phyloP scores from a whole-genome alignment of 2,888 invertebrate genomes.

The Ophion ellenae region DNA sequence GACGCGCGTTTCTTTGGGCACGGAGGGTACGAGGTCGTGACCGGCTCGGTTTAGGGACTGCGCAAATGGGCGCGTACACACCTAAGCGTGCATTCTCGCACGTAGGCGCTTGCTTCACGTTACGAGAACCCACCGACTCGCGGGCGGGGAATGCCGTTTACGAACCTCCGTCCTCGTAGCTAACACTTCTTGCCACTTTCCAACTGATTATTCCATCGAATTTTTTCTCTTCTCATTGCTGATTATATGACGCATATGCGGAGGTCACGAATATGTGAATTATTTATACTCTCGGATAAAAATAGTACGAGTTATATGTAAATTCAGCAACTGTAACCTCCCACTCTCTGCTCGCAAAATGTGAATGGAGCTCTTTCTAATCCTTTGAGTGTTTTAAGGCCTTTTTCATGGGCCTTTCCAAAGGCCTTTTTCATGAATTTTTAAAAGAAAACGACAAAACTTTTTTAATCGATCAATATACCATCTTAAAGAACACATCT shows the following conservation, averaged over 20 bases:
- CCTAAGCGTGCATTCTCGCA: constrained; percentile 53
- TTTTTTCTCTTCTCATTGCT: background rate
- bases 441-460: no score
- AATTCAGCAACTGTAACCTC: no score
- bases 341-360: no score
- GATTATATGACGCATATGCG: background rate
- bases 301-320: no score
- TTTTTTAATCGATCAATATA: no score
- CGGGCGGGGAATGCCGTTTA: background rate
- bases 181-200: background rate
- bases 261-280: background rate
- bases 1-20: background rate
- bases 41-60: constrained; percentile 45
- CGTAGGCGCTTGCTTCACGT: constrained; percentile 52
- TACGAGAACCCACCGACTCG: constrained; percentile 8
- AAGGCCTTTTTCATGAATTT: no score
- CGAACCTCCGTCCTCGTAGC: background rate
- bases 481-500: no score
- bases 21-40: constrained; percentile 50
- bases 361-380: no score
- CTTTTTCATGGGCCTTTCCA: no score
- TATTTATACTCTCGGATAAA: background rate
- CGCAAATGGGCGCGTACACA: constrained; percentile 19
- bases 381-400: no score
- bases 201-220: background rate